These are phyloP conservation scores for Macquaria ambigua DNA, from an alignment of 2,113 vertebrate species.

Conservation along the genomic window DNA sequence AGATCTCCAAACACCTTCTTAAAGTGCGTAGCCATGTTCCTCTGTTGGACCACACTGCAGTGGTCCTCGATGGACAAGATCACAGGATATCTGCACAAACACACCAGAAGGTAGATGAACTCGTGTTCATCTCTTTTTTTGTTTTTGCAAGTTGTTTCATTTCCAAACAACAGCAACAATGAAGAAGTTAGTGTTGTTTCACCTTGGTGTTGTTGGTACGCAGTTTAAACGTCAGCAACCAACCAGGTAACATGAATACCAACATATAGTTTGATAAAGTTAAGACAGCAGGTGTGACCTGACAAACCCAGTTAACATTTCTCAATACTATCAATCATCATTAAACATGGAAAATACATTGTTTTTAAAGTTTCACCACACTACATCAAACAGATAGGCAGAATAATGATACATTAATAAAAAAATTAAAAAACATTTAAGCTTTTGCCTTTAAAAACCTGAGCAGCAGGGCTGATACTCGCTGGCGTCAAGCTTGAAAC, in stretches of 20 bases:
- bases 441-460: too few relatives aligned
- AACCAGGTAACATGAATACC: neutral
- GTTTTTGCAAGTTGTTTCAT: neutral
- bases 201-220: neutral
- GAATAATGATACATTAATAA: neutral
- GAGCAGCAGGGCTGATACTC: neutral
- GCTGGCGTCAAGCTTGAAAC: neutral
- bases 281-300: too few relatives aligned
- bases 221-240: neutral
- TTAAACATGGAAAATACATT: too few relatives aligned
- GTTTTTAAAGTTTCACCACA: too few relatives aligned
- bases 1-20: slow-evolving; percentile 92
- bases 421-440: too few relatives aligned
- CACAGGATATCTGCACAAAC: slow-evolving; percentile 85
- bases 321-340: too few relatives aligned
- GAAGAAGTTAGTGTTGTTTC: neutral
- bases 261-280: too few relatives aligned
- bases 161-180: neutral
- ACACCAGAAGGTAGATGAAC: neutral
- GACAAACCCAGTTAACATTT: too few relatives aligned
- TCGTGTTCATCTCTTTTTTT: too few relatives aligned
- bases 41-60: slow-evolving; percentile 92
- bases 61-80: slow-evolving; percentile 92
- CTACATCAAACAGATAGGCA: neutral
- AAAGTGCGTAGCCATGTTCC: slow-evolving; percentile 92